Base-by-base conservation (phyloP, 2,113 vertebrate genomes). In the Vicugna pacos region DNA sequence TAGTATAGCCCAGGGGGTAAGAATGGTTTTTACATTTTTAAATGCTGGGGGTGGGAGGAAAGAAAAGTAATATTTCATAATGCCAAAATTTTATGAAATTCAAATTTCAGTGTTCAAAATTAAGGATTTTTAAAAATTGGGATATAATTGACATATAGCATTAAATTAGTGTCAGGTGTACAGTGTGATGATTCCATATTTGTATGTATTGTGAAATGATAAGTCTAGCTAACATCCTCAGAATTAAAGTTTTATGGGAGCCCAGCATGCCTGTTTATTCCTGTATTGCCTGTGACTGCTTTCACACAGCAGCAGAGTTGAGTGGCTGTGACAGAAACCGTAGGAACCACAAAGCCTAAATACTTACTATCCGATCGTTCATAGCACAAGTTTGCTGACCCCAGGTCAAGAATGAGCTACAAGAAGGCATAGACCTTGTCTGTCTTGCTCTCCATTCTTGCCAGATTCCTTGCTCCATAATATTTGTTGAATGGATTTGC, bases 231-330 rank as follows among this genome's bases (percentile, higher is more conserved):
- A 65, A 46, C 28, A 20, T 14, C 20, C 48, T 91, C 60, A 28
- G 16, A 54, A 77, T 5, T 4, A 3, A 19, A 35, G 50, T 54
- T 69, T 56, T 24, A 5, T 13, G n/a, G 26, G 42, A n/a, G 11
- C n/a, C 1, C 6, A 22, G 62, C 32, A 4, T 1, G 2, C 3
- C 9, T 30, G 0, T 14, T 35, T 46, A 9, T 48, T 2, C 46
- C n/a, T 8, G 7, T 22, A 5, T 8, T 8, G 4, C 13, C 70
- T 48, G 11, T 1, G 46, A 8, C 81, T 46, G 2, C 14, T 46
- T 76, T 30, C 35, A 8, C 0, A 1, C 22, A 35, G 3, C 2
- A 32, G 35, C 35, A 32, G 16, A 30, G 15, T 0, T 1, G 3
- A 17, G 11, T 11, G 7, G 12, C 8, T 48, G 24, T 35, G n/a